Conservation (phyloP, 2,113 vertebrate genomes). For the Poeciliopsis occidentalis region DNA sequence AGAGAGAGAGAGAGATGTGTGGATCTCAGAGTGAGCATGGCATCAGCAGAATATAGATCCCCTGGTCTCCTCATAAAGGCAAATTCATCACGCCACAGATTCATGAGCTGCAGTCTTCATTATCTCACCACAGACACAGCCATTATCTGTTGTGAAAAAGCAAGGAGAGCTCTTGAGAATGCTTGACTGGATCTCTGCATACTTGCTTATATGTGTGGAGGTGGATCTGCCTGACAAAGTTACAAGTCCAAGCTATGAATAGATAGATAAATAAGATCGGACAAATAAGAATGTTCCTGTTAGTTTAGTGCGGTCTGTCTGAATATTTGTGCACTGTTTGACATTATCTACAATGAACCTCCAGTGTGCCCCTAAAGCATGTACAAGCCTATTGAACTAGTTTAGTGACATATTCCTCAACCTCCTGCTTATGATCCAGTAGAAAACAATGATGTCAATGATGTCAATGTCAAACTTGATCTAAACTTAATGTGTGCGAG, state of each 20-base stretch:
- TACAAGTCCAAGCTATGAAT: slow-evolving; percentile 10
- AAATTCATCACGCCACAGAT: slow-evolving; percentile 56
- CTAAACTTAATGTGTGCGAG: slow-evolving; percentile 3
- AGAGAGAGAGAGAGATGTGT: slow-evolving; percentile 4
- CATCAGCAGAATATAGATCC: slow-evolving; percentile 66
- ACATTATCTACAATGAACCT: slow-evolving; percentile 22
- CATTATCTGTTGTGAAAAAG: slow-evolving; percentile 17
- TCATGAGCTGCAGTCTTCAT: slow-evolving; percentile 50
- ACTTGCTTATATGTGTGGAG: not conserved
- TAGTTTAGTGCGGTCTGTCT: slow-evolving; percentile 1
- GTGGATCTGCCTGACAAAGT: not conserved
- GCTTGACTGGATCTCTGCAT: slow-evolving; percentile 1
- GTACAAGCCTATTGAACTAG: slow-evolving; percentile 15
- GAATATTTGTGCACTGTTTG: slow-evolving; percentile 1
- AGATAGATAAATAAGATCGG: slow-evolving; percentile 14
- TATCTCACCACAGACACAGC: slow-evolving; percentile 22
- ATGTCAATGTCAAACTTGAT: slow-evolving; percentile 4
- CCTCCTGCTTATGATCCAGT: slow-evolving; percentile 3
- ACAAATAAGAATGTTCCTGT: not conserved
- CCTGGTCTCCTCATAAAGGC: slow-evolving; percentile 46
- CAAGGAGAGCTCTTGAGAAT: not conserved
- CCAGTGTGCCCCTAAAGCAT: slow-evolving; percentile 26
- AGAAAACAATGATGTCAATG: not conserved
- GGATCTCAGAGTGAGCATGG: slow-evolving; percentile 13
- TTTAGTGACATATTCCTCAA: slow-evolving; percentile 22